A percentile compares a stretch with the other conserved stretches of the same genome.
phyloP scores from a whole-genome alignment of 2,888 invertebrate genomes.

The Agriopis marginaria region DNA sequence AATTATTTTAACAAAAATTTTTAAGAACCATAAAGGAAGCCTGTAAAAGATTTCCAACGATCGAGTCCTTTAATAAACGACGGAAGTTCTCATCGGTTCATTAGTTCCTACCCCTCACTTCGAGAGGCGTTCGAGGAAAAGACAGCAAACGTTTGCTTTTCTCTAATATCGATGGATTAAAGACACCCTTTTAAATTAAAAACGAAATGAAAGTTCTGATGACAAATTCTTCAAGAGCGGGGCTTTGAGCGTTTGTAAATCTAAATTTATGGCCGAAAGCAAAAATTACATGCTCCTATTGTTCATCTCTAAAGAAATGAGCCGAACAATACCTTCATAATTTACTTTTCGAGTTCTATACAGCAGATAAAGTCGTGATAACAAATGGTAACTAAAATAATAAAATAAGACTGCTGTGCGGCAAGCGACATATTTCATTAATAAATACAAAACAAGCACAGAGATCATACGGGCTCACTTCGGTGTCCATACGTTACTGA shows the following conservation, averaged over 20 bases:
- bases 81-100: conserved; percentile 68
- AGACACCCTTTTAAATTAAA: conserved; percentile 78
- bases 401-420: conserved; percentile 79
- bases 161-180: conserved; percentile 82
- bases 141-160: conserved; percentile 70
- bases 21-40: conserved; percentile 28
- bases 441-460: conserved; percentile 83
- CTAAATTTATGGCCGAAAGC: conserved; percentile 78
- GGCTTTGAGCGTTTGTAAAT: conserved; percentile 67
- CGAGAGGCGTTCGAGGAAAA: conserved; percentile 60
- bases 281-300: conserved; percentile 81
- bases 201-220: conserved; percentile 65
- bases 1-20: neutral
- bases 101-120: conserved; percentile 68
- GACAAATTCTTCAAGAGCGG: conserved; percentile 45
- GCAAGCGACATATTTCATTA: conserved; percentile 86
- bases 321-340: conserved; percentile 83
- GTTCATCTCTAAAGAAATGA: conserved; percentile 76
- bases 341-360: conserved; percentile 82
- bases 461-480: conserved; percentile 84
- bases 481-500: conserved; percentile 85
- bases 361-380: conserved; percentile 85
- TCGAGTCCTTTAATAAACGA: conserved; percentile 54
- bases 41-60: conserved; percentile 44
- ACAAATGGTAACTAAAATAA: conserved; percentile 86